A percentile compares a stretch with the other conserved stretches of the same genome.
phyloP scores from a whole-genome alignment of 2,113 vertebrate species.

The Hyperoodon ampullatus region DNA sequence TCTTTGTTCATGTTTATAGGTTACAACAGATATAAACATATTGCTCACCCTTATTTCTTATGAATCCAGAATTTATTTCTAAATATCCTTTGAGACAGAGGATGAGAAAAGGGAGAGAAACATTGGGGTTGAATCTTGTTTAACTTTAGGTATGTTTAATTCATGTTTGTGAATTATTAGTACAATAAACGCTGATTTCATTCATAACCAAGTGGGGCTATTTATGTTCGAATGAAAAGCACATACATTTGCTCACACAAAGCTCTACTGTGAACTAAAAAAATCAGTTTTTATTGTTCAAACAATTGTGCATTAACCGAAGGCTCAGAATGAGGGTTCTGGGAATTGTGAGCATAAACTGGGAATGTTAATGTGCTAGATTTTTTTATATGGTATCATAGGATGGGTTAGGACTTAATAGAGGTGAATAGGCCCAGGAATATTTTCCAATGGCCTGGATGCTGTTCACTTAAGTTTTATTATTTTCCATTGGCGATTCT shows the following conservation, averaged over 20 bases:
- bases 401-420: not conserved
- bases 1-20: not conserved
- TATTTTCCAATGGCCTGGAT: not conserved
- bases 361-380: not conserved
- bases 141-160: constrained; percentile 66
- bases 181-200: constrained; percentile 71
- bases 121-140: constrained; percentile 3
- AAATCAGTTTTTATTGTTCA: constrained; percentile 66
- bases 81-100: constrained; percentile 33
- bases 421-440: not conserved
- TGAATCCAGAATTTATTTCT: constrained; percentile 52
- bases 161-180: constrained; percentile 55
- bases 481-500: not conserved
- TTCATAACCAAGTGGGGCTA: constrained; percentile 64
- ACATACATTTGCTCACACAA: constrained; percentile 23
- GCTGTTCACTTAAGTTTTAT: not conserved
- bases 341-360: not conserved
- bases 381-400: not conserved
- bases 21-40: not conserved
- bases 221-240: constrained; percentile 68
- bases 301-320: constrained; percentile 19
- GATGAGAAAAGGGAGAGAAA: not conserved
- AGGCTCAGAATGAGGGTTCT: constrained; percentile 47
- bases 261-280: constrained; percentile 51
- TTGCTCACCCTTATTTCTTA: constrained; percentile 5